Evolutionary conservation across 2,888 invertebrate genomes (phyloP), one percentile per base, ranked within the genome.

Genomic region (Perithous albicinctus): DNA sequence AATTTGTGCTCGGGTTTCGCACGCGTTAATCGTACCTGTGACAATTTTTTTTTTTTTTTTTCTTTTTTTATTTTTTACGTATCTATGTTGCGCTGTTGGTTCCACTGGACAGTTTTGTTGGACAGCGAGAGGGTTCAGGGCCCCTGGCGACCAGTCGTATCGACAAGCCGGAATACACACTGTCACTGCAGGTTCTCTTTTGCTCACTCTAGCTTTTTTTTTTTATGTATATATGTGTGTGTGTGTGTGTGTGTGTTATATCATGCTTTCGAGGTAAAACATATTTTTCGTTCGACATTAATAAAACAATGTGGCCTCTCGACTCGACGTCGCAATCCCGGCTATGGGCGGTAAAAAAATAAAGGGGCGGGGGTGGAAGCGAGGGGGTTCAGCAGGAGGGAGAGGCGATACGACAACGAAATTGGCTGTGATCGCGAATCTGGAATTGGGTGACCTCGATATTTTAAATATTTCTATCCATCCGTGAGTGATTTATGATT

Each of bases 11-110:
- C 84, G 84, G 83, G 83, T 85, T 85, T 77, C 74, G 78, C 84
- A 84, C 85, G 84, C 85, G 85, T 86, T 89, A 87, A 88, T 90
- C 87, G 86, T 83, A 76, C 73, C 82, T 61, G 32, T 38, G 59
- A 59, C 66, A 64, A 78, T 66, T 78, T 83, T 59, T 56, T 75
- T 67, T 74, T 76, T 59, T 83, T 46, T 74, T 83, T 48, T 73
- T 77, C n/a, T 54, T 59, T 64, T 59, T 46, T 48, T 32, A 67
- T 15, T 56, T 84, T 75, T 79, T 74, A 73, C 29, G 67, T 38
- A 67, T 79, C 73, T 35, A 63, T 20, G 63, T 54, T 69, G 69
- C 35, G 48, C 48, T 64, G 35, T 59, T 66, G 78, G 74, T 69
- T 54, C 67, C 20, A 29, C 69, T 69, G 79, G 79, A 74, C 79